Base-by-base conservation (phyloP, 1,140 invertebrate genomes). In the Caenorhabditis tropicalis region DNA sequence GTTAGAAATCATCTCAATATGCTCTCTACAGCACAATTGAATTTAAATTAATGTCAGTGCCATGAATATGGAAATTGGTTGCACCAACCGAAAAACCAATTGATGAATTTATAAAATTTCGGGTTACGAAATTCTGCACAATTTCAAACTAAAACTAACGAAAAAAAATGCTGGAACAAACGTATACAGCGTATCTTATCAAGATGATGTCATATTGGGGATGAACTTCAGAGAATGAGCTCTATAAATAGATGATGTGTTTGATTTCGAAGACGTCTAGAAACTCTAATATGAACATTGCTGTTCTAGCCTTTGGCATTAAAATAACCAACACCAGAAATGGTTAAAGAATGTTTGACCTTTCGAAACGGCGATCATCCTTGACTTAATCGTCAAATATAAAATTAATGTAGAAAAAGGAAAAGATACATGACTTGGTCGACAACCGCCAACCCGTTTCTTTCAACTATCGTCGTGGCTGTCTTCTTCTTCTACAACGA, bases 401-500 rank as follows among this genome's bases (percentile, higher is more conserved):
- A 70, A 70, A 39, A 70, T 70, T 31, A 36, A 70, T 70, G 60
- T n/a, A n/a, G 33, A 70, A 39, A 70, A 70, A 70, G 58, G 58
- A 70, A 33, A 70, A 27, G 31, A 70, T 70, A 70, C 53, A 58
- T 58, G 53, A 58, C 53, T 70, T 70, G 60, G 60, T 70, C 29
- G 33, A 21, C 60, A 70, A 36, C 12, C 60, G 31, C 1, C 33
- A 70, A 70, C 33, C 33, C 31, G 60, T 70, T 70, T 70, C 31
- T 12, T 19, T 65, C 58, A 36, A 19, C 58, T 65, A 36, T 65
- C 58, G 16, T 65, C 58, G 29, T 39, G 24, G 21, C 29, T 27
- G 27, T 27, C 27, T 51, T 21, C 49, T 51, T 51, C 15, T 12
- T 51, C 49, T 51, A 6, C 49, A 21, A 58, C 27, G 2, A 27